Conservation (phyloP, 2,113 vertebrate species). For the Pogonocichla stellata region DNA sequence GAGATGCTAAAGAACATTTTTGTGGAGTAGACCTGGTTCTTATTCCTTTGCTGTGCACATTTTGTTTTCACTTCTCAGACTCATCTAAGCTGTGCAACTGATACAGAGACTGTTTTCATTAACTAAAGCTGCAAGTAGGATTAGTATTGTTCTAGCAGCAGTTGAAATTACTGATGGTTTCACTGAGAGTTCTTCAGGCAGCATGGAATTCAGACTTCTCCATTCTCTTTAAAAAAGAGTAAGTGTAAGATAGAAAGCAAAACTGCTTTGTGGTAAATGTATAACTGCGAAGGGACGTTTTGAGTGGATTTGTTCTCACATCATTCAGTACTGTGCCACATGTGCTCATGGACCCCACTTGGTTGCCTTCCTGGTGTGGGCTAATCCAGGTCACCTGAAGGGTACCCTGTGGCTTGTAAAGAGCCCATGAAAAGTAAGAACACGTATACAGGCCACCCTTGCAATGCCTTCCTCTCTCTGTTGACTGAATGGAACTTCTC, state of each 20-base stretch:
- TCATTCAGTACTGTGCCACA: not conserved
- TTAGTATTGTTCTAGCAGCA: not conserved
- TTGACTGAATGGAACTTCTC: not conserved
- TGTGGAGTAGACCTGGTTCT: not conserved
- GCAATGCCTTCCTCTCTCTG: not conserved
- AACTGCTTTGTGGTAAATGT: not conserved
- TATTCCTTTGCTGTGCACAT: not conserved
- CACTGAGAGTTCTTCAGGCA: not conserved
- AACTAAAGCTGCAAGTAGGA: not conserved
- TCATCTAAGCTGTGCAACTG: not conserved
- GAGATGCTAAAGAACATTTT: not conserved
- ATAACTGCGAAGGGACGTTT: not conserved
- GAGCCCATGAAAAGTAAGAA: not conserved
- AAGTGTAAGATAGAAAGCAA: not conserved
- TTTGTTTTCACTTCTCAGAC: not conserved
- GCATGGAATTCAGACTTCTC: not conserved
- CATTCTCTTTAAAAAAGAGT: not conserved
- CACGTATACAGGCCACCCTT: accelerated
- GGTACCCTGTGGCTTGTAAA: not conserved
- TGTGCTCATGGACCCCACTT: not conserved
- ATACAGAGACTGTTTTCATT: not conserved
- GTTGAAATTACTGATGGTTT: not conserved
- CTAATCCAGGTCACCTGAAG: not conserved
- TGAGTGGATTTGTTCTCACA: not conserved
- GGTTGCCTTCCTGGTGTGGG: not conserved